Evolutionary conservation across 2,888 invertebrate species (phyloP).

Genomic region (Pyrrhia umbra): DNA sequence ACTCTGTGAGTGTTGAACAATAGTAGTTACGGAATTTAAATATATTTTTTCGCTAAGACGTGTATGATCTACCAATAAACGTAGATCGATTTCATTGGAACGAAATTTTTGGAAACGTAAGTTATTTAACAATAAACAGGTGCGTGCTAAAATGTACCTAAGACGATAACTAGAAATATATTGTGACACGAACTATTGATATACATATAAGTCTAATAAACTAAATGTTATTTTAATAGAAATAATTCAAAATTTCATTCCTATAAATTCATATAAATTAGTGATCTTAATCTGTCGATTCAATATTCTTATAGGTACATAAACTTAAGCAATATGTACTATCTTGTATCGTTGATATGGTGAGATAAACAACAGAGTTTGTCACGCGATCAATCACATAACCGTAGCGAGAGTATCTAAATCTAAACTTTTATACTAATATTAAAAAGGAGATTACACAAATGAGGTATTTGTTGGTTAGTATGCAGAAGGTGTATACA

Average conservation of each 20-base stretch:
- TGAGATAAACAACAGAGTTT: no score
- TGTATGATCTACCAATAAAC: background rate
- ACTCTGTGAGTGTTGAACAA: slow-evolving; percentile 35
- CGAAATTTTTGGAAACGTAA: background rate
- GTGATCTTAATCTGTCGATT: background rate
- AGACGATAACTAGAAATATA: slow-evolving; percentile 21
- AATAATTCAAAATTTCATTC: background rate
- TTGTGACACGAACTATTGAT: slow-evolving; percentile 7
- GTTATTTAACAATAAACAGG: slow-evolving; percentile 14
- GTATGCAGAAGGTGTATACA: no score
- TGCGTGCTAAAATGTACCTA: slow-evolving; percentile 58
- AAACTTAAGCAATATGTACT: no score
- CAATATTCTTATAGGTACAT: background rate
- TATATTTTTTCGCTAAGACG: slow-evolving; percentile 7
- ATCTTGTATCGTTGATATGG: no score
- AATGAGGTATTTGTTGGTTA: no score
- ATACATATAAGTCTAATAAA: background rate
- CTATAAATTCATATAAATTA: background rate
- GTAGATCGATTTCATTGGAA: slow-evolving; percentile 11
- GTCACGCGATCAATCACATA: no score
- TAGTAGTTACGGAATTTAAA: slow-evolving; percentile 25
- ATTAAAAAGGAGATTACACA: no score
- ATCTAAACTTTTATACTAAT: no score
- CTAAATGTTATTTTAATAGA: background rate
- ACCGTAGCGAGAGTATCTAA: no score